Evolutionary conservation across 2,888 invertebrate species (phyloP), one percentile per base, ranked within the genome.

Genomic region (Rhodophaea formosa): DNA sequence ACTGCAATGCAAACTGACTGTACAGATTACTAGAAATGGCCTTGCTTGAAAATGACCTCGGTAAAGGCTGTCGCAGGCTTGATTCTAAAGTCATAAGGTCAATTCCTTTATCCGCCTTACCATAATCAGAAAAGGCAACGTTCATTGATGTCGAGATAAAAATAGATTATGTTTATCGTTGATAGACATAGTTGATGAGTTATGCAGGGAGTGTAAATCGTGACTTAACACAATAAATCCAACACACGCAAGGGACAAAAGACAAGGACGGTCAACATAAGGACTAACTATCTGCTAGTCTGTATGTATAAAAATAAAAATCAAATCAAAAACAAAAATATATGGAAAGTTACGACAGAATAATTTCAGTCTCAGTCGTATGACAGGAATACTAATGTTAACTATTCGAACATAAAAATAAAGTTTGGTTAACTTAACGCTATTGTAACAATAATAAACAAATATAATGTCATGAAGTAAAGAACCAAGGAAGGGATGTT

Each of bases 61-160:
- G 59, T 63, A 62, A 63, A 74, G 72, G 71, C 67, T 68, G 65
- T 63, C 59, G 69, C 69, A 66, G 62, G 63, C 69, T 69, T 72
- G 74, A 69, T 69, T 70, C 63, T 69, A 72, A 72, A 69, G 65
- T 69, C 64, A 59, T 73, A 69, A 79, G 77, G 75, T 79, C 74
- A 72, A 70, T 66, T 73, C 68, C 63, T 65, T 69, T 68, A 68
- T 73, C 68, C 69, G 65, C 62, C 56, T 59, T 64, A 49, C 43
- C 29, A 14, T 53, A 30, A 30, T 53, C 42, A 43, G n/a, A 43
- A 23, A 51, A 35, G 10, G 12, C 12, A 23, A 5, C 39, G 35
- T 35, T 35, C 8, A 35, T 35, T 35, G 10, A 35, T 35, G 12
- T 12, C 10, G 35, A 35, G 8, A 35, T 35, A 8, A 35, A 35